These are phyloP conservation scores for Ectobius pallidus DNA, from an alignment of 2,888 invertebrate species.

Conservation along the genomic window DNA sequence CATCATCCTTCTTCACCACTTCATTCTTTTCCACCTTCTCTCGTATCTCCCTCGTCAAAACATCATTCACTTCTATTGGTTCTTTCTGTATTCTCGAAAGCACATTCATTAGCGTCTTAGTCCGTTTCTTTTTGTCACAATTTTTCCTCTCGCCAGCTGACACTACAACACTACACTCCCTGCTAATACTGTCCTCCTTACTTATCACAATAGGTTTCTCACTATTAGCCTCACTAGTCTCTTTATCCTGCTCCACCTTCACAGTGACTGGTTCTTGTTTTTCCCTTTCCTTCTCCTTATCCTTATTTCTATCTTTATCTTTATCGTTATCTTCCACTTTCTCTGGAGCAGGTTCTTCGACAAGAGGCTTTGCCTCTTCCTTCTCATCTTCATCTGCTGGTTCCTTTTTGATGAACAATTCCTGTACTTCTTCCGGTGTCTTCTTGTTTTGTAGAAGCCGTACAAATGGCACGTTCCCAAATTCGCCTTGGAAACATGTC, in stretches of 20 bases:
- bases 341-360: neutral
- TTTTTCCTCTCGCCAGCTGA: conserved; percentile 43
- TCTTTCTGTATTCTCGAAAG: conserved; percentile 66
- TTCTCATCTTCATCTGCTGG: conserved; percentile 11
- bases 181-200: conserved; percentile 33
- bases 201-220: conserved; percentile 39
- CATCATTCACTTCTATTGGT: conserved; percentile 58
- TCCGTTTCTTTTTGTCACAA: conserved; percentile 53
- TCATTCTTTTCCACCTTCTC: conserved; percentile 49
- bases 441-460: conserved; percentile 62
- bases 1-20: conserved; percentile 46
- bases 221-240: conserved; percentile 38
- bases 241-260: conserved; percentile 35
- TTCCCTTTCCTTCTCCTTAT: too few relatives aligned
- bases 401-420: conserved; percentile 1
- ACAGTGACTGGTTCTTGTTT: conserved; percentile 37
- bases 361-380: too few relatives aligned
- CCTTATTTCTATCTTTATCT: too few relatives aligned
- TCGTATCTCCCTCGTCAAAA: conserved; percentile 52
- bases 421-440: conserved; percentile 29
- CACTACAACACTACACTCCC: conserved; percentile 17
- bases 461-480: conserved; percentile 79
- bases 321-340: conserved; percentile 16
- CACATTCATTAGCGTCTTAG: conserved; percentile 65
- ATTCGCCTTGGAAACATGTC: conserved; percentile 84